phyloP scores from a whole-genome alignment of 2,113 vertebrate species.

The Cairina moschata region DNA sequence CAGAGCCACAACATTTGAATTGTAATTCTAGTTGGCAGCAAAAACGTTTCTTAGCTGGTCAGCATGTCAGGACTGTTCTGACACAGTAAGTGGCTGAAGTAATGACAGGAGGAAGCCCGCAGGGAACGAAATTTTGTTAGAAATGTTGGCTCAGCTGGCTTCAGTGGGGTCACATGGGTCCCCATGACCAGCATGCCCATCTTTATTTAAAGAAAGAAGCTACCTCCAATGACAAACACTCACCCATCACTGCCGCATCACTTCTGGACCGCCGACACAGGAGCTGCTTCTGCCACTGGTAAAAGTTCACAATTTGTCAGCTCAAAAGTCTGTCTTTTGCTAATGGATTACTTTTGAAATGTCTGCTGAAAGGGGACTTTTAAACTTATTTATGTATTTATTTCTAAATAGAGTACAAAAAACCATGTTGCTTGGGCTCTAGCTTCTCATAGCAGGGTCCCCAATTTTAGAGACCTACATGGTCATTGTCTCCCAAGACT shows the following conservation, averaged over 20 bases:
- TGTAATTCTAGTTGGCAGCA: slow-evolving; percentile 46
- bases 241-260: neutral
- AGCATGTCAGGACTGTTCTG: slow-evolving; percentile 30
- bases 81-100: slow-evolving; percentile 15
- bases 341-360: slow-evolving; percentile 7
- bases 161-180: neutral
- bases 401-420: neutral
- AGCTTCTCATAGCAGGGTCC: neutral
- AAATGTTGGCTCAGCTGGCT: neutral
- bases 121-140: neutral
- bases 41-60: neutral
- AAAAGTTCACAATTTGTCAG: neutral
- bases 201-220: slow-evolving; percentile 12
- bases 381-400: neutral
- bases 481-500: neutral
- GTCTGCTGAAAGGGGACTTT: neutral
- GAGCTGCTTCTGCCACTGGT: neutral
- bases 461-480: neutral
- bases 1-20: slow-evolving; percentile 23
- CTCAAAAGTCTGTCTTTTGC: neutral
- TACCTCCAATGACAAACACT: neutral
- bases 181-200: neutral
- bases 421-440: neutral
- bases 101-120: slow-evolving; percentile 5
- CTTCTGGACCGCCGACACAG: neutral